These are phyloP conservation scores for Platycheirus rosarum DNA, from an alignment of 2,888 invertebrate species.

Conservation along the genomic window DNA sequence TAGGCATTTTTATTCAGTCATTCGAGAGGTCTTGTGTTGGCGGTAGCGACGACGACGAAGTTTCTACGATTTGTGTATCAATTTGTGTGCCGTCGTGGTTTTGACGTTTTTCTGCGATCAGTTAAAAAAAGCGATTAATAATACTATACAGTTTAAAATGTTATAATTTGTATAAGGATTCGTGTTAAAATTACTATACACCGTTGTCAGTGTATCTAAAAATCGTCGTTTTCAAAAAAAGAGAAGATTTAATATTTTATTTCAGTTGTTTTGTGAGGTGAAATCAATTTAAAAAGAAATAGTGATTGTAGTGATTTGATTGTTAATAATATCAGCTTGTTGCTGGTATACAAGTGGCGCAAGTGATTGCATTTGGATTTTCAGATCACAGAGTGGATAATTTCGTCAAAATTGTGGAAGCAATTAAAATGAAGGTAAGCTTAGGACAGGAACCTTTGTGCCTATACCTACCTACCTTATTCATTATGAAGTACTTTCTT, in stretches of 20 bases:
- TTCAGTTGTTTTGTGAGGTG: neutral
- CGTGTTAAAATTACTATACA: neutral
- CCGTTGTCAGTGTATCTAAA: neutral
- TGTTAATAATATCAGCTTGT: conserved; percentile 9
- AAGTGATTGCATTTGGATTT: conserved; percentile 55
- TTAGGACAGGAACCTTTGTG: too few relatives aligned
- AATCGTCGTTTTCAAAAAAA: neutral
- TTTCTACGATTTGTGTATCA: conserved; percentile 52
- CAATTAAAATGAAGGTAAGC: conserved; percentile 82
- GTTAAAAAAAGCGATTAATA: neutral
- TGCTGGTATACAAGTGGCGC: conserved; percentile 36
- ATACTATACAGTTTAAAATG: too few relatives aligned
- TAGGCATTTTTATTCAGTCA: conserved; percentile 63
- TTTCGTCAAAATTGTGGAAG: conserved; percentile 82
- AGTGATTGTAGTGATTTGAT: conserved; percentile 14
- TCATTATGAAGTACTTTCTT: too few relatives aligned
- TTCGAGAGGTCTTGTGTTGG: conserved; percentile 72
- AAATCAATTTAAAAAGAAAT: conserved; percentile 27
- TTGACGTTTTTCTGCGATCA: conserved; percentile 35
- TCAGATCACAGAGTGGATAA: conserved; percentile 73
- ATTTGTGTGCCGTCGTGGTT: conserved; percentile 65
- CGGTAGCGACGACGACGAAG: conserved; percentile 55
- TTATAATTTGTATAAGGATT: conserved; percentile 49
- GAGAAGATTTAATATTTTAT: neutral
- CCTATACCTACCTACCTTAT: too few relatives aligned